phyloP scores from a whole-genome alignment of 1,140 invertebrate genomes.

The Tribolium castaneum region DNA sequence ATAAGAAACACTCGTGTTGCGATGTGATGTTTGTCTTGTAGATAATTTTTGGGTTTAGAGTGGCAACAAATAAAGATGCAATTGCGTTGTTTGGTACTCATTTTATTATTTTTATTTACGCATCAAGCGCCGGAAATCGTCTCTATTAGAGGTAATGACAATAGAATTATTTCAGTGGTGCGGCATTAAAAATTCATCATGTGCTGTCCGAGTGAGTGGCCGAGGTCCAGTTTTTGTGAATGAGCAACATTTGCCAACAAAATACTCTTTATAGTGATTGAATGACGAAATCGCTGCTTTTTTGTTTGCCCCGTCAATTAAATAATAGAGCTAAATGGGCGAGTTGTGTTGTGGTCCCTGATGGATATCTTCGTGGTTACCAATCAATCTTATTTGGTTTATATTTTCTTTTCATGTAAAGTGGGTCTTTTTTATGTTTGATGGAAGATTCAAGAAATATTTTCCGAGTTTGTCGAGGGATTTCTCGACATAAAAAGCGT shows the following conservation, averaged over 20 bases:
- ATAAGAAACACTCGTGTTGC: neutral
- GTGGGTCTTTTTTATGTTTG: slow-evolving; percentile 13
- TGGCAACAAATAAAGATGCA: neutral
- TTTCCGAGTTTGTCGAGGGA: slow-evolving; percentile 4
- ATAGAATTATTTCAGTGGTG: slow-evolving; percentile 10
- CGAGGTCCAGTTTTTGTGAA: slow-evolving; percentile 2
- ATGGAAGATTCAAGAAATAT: slow-evolving; percentile 5
- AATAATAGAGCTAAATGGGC: slow-evolving; percentile 31
- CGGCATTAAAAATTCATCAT: slow-evolving; percentile 28
- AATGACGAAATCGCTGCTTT: slow-evolving; percentile 21
- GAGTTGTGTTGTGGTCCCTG: neutral
- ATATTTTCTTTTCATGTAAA: slow-evolving; percentile 5
- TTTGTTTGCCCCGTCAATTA: slow-evolving; percentile 11
- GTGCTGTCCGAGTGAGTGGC: neutral
- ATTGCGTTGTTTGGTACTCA: no score
- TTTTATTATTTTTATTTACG: no score
- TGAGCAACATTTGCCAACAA: neutral
- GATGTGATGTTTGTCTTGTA: neutral
- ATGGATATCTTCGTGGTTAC: slow-evolving; percentile 24
- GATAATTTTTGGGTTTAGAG: neutral
- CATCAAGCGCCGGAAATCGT: neutral
- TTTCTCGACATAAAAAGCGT: slow-evolving; percentile 7
- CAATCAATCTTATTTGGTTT: slow-evolving; percentile 24
- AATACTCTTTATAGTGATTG: slow-evolving; percentile 19
- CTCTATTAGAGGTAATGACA: slow-evolving; percentile 25